Evolutionary conservation across 2,888 invertebrate genomes (phyloP), one percentile per base, ranked within the genome.

Genomic region (Erannis defoliaria): DNA sequence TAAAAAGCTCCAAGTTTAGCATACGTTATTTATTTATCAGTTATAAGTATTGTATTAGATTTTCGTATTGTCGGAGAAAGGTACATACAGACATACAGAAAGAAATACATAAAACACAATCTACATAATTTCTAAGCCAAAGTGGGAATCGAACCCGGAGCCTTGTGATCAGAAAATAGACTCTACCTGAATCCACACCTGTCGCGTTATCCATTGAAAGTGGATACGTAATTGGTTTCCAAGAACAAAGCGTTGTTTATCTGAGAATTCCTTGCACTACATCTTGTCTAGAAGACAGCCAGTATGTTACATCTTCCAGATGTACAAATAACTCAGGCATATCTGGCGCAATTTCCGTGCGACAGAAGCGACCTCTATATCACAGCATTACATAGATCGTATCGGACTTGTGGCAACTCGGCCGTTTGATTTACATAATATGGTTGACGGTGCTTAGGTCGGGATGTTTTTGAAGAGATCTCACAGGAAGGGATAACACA

Each of bases 271-370:
- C n/a, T 21, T 19, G 1, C 19, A 49, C 35, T 35, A 14, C 49
- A 33, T 49, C 35, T 33, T 49, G 19, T n/a, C 48, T 26, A 21
- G 18, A 31, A 31, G 29, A 46, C 46, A 46, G 31, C 10, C 21
- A 35, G n/a, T n/a, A 21, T 26, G 35, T 21, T 49, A 21, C 21
- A 45, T 51, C 26, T 50, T 21, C 42, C 14, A 57, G 58, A 58
- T 43, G 31, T 45, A 57, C 67, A 71, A 71, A 73, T 71, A 62
- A 73, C 66, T 69, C 67, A 62, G 45, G 38, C 37, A 21, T 67
- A 71, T 66, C 66, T 43, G 58, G 18, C 53, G 58, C 54, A 63
- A 62, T 66, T 49, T 49, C 43, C 23, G 8, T 40, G 35, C 58
- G 68, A 67, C 51, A 50, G 58, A 35, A 50, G 64, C 51, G 65